Conservation (phyloP, 2,113 vertebrate species). For the Narcine bancroftii region DNA sequence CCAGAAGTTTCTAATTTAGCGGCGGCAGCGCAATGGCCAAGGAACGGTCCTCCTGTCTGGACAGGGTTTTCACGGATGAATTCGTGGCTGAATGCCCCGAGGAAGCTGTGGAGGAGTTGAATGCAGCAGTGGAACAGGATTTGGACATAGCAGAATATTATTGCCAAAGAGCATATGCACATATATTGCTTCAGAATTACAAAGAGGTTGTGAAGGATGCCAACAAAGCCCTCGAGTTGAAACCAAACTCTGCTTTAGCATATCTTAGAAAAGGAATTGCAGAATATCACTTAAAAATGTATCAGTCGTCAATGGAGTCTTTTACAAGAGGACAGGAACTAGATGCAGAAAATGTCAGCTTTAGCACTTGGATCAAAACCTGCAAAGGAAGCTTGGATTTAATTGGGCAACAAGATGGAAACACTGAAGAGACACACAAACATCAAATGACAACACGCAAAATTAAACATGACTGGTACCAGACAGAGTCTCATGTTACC, state of each 20-base stretch:
- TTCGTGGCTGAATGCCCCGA: slow-evolving; percentile 71
- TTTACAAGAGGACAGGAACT: no score
- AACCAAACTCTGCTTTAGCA: slow-evolving; percentile 67
- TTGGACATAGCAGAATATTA: slow-evolving; percentile 71
- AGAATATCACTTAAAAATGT: no score
- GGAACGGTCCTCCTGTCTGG: slow-evolving; percentile 37
- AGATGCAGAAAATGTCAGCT: no score
- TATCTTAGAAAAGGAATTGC: slow-evolving; percentile 81
- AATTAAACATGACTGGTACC: slow-evolving; percentile 89
- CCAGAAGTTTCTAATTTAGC: background rate
- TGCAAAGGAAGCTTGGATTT: no score
- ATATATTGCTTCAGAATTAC: slow-evolving; percentile 85
- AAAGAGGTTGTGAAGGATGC: slow-evolving; percentile 79
- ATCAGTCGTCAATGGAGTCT: no score
- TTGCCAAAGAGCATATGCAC: slow-evolving; percentile 89
- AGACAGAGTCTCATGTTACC: slow-evolving; percentile 92
- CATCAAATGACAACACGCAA: no score
- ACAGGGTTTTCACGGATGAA: slow-evolving; percentile 66
- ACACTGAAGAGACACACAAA: no score
- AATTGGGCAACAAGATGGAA: no score
- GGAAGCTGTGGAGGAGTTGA: slow-evolving; percentile 72
- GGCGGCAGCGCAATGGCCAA: background rate
- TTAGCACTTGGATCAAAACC: no score
- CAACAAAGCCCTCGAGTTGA: slow-evolving; percentile 74
- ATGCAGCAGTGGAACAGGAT: slow-evolving; percentile 70